phyloP scores from a whole-genome alignment of 2,888 invertebrate genomes.

The Choreutis nemorana region DNA sequence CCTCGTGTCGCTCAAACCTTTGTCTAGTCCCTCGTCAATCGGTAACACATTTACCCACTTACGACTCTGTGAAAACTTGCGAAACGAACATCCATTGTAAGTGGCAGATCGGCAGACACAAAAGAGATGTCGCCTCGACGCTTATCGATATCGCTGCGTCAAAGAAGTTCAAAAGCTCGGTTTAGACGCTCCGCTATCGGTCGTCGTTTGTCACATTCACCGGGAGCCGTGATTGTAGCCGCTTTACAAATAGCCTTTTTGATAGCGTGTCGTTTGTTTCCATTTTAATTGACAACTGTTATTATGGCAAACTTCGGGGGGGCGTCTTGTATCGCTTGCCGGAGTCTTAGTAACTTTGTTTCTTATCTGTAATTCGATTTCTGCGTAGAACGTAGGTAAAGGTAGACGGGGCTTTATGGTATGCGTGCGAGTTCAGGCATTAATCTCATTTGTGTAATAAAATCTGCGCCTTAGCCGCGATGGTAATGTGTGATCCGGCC shows the following conservation, averaged over 20 bases:
- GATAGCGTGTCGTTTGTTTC: constrained; percentile 29
- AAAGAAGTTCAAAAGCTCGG: constrained; percentile 62
- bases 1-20: constrained; percentile 20
- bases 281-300: constrained; percentile 48
- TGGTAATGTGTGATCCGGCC: constrained; percentile 62
- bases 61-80: constrained; percentile 57
- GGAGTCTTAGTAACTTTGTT: too few relatives aligned
- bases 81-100: constrained; percentile 52
- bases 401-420: constrained; percentile 17
- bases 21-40: constrained; percentile 44
- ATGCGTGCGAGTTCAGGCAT: constrained; percentile 36
- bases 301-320: too few relatives aligned
- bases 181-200: constrained; percentile 48
- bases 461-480: constrained; percentile 60
- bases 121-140: constrained; percentile 27
- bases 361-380: too few relatives aligned
- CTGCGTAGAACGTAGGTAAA: too few relatives aligned
- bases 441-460: constrained; percentile 67
- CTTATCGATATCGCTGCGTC: constrained; percentile 54
- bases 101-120: constrained; percentile 29
- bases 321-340: too few relatives aligned
- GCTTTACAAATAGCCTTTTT: constrained; percentile 52
- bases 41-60: constrained; percentile 64
- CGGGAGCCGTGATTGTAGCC: constrained; percentile 46
- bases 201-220: constrained; percentile 54